phyloP scores from a whole-genome alignment of 2,113 vertebrate species.

The Catharus bicknelli region DNA sequence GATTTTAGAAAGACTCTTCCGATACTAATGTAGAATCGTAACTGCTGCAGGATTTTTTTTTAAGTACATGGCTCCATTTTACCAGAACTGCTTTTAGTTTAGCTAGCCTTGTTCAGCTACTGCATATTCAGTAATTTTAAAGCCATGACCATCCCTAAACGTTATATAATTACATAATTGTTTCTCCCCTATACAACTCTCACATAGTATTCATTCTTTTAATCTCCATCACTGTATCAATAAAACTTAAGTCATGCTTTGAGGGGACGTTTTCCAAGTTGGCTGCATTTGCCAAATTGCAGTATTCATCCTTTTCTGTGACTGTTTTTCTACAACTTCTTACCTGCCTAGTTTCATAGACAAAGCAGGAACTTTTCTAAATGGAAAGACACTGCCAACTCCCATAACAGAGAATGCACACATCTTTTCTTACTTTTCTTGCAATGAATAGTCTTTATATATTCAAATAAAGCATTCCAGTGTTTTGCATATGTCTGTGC shows the following conservation, averaged over 20 bases:
- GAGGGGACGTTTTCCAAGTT: background rate
- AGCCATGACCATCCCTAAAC: background rate
- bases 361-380: background rate
- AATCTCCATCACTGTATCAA: background rate
- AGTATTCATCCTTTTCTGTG: background rate
- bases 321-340: background rate
- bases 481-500: rapidly evolving
- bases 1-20: background rate
- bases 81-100: background rate
- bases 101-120: background rate
- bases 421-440: background rate
- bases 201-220: background rate
- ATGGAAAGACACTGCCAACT: background rate
- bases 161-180: background rate
- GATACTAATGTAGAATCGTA: background rate
- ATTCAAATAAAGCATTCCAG: background rate
- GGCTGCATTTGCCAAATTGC: rapidly evolving
- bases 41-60: background rate
- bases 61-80: background rate
- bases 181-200: background rate
- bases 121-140: background rate
- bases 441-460: background rate
- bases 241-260: background rate
- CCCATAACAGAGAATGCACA: background rate
- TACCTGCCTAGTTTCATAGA: background rate